A percentile compares a stretch with the other conserved stretches of the same genome.
Conservation (phyloP, 2,113 vertebrate species). For the Carettochelys insculpta region DNA sequence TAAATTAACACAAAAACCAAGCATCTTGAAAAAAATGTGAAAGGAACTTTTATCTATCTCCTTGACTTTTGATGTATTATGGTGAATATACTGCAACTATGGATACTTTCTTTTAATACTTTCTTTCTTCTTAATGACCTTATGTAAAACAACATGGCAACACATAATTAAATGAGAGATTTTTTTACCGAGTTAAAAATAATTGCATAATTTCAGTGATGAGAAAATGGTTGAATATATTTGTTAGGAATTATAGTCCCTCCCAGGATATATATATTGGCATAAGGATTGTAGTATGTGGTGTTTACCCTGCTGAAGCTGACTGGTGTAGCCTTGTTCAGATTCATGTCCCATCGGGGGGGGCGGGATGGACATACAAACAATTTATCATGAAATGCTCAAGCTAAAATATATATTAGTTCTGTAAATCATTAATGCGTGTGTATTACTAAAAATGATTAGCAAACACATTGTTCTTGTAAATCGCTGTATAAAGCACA, state of each 20-base stretch:
- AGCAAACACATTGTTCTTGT: constrained; percentile 17
- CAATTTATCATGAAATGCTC: not conserved
- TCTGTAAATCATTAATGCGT: not conserved
- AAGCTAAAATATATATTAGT: not conserved
- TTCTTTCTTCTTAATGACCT: not conserved
- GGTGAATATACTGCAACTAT: not conserved
- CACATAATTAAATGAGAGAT: not conserved
- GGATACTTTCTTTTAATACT: constrained; percentile 24
- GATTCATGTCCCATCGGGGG: not conserved
- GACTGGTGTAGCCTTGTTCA: not conserved
- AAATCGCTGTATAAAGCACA: not conserved
- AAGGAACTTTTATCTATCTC: constrained; percentile 23
- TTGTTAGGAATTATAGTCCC: not conserved
- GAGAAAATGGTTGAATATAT: not conserved
- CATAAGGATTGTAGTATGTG: not conserved
- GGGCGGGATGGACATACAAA: not conserved
- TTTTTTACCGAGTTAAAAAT: constrained; percentile 4
- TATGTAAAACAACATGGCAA: not conserved
- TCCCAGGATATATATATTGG: not conserved
- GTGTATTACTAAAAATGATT: constrained; percentile 17
- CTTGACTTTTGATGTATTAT: not conserved
- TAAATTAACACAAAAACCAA: constrained; percentile 10
- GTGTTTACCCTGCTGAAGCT: not conserved
- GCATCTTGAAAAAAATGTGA: constrained; percentile 23
- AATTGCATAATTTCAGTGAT: not conserved